Evolutionary conservation across 2,797 vertebrate genomes (phyloP).

Genomic region (Lutjanus argentimaculatus): DNA sequence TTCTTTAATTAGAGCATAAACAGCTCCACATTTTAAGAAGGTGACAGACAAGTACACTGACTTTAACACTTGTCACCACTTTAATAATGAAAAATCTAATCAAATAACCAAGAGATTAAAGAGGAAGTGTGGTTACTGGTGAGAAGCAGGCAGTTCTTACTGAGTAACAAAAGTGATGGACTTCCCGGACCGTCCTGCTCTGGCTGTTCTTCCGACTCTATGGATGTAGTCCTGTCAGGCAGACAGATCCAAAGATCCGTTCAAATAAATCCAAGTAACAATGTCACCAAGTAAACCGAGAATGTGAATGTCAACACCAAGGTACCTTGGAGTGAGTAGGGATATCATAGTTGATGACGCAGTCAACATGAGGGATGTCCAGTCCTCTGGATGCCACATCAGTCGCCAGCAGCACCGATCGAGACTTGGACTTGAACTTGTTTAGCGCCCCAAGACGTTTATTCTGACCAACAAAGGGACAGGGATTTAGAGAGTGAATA

Average conservation of each 20-base stretch:
- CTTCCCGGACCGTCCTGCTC: slow-evolving; percentile 96
- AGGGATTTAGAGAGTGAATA: neutral
- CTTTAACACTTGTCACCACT: neutral
- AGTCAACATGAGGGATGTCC: slow-evolving; percentile 98
- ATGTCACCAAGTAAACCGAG: neutral
- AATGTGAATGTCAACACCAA: fast-evolving
- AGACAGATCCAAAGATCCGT: slow-evolving; percentile 4
- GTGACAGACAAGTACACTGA: neutral
- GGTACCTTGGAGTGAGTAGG: slow-evolving; percentile 97
- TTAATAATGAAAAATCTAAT: neutral
- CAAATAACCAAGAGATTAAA: neutral
- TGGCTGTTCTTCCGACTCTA: slow-evolving; percentile 95
- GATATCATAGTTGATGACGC: slow-evolving; percentile 99
- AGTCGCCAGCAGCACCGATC: slow-evolving; percentile 95
- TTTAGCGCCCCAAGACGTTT: slow-evolving; percentile 96
- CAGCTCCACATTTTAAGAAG: neutral
- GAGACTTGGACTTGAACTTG: slow-evolving; percentile 98
- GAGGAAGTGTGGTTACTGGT: neutral
- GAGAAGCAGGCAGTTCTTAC: slow-evolving; percentile 83
- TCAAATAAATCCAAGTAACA: neutral
- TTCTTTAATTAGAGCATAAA: neutral
- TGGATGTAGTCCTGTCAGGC: slow-evolving; percentile 95
- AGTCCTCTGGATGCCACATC: slow-evolving; percentile 97
- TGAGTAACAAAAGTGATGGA: slow-evolving; percentile 98
- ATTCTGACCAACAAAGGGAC: slow-evolving; percentile 83